Base-by-base conservation (phyloP, 2,113 vertebrate species). In the Azemiops feae region DNA sequence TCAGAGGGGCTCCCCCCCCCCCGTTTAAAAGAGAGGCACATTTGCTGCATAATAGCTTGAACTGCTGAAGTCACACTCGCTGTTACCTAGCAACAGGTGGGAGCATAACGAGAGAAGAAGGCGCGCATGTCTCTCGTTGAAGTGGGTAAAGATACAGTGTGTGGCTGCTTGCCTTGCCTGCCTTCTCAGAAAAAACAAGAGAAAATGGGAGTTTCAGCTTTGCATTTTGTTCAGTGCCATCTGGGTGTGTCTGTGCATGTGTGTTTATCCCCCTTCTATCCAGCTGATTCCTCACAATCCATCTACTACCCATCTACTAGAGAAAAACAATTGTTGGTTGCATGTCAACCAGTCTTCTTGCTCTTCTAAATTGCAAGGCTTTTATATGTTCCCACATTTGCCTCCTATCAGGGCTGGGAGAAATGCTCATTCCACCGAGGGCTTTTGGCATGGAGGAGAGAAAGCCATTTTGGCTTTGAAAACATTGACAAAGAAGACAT, bases 41-140 rank as follows among this genome's bases (percentile, higher is more conserved):
- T 2, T 85, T 94, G 94, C 93, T 60, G 92, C 93, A 39, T 95
- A 96, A 88, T 96, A 92, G 94, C 57, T 39, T 53, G 94, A 94
- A 95, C 95, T 93, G 92, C 94, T 94, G 95, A 60, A 14, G 6
- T 60, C 39, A 81, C 85, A 94, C 92, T 90, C 23, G 94, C 93
- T 88, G 94, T 96, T 96, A 95, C 95, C 95, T 95, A 97, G 96
- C 96, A 81, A 96, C 88, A 95, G 95, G 95, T 97, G 92, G 95
- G 95, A 97, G 96, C 60, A n/a, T 39, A 93, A 96, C 89, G 96
- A 96, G 95, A 95, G 94, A 34, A 34, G 87, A 88, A 93, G 95
- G 92, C 94, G 94, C 94, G 95, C 96, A 96, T 92, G 89, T 92
- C 94, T 95, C 96, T 96, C 93, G 93, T 94, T 96, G 96, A 91